Evolutionary conservation across 64 coral and sea anemone genomes (phyloP), one percentile per base, ranked within the genome.

Genomic region (Porites australiensis): DNA sequence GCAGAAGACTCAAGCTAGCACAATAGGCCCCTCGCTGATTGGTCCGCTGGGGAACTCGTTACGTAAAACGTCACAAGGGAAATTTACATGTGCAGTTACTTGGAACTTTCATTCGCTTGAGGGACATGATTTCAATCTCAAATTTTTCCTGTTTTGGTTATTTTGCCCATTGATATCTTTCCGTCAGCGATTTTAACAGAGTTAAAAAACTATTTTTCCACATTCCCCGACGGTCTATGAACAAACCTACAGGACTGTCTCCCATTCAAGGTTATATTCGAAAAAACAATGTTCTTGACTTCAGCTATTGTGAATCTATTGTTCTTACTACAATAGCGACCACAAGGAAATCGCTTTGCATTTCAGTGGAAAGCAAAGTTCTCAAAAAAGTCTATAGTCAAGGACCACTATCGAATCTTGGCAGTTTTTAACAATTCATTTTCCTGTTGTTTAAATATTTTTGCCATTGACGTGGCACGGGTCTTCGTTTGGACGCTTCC

Each of bases 41-140:
- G 81, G 81, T 68, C 63, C 50, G 62, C 13, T 69, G 48, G 7
- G 6, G 44, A 52, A 83, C 58, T 55, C 50, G 27, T 50, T 51
- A 50, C 58, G 81, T 69, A 69, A 84, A 78, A 50, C 62, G 81
- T 84, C 81, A 84, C 81, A 84, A 22, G 44, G 48, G 64, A 84
- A 69, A 84, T 84, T 84, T 84, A 68, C 81, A 84, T 84, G 19
- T 21, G 63, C 64, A 69, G 2, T 68, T 22, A 68, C 22, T 45
- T 63, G 45, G 50, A 45, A 76, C 19, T 76, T 55, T 50, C 14
- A 76, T 14, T 76, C 73, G 27, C 27, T 37, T 37, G 48, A 76
- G 9, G 18, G 45, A 84, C 69, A 46, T 50, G 63, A 84, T 68
- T 84, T 84, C 62, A 64, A 84, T 82, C 63, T 50, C 0, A 10